These are phyloP conservation scores for Dicranocentrus wangi DNA, from an alignment of 2,888 invertebrate genomes.

Conservation along the genomic window DNA sequence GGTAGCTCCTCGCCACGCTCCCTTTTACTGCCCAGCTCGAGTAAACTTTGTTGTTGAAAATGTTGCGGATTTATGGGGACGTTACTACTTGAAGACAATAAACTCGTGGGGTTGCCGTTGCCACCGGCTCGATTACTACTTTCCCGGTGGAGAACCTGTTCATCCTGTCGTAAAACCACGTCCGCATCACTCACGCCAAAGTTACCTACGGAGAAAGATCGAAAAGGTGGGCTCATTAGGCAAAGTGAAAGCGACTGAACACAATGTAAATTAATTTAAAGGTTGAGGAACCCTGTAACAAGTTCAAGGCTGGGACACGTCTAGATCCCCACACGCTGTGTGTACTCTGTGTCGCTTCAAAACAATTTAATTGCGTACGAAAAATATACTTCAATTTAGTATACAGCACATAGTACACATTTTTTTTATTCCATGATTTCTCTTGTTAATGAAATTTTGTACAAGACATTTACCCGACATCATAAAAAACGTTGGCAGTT, in stretches of 20 bases:
- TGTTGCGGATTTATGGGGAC: constrained; percentile 1
- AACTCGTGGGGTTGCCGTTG: not conserved
- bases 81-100: constrained; percentile 32
- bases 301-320: too few species aligned
- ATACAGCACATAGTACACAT: too few species aligned
- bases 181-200: constrained; percentile 72
- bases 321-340: too few species aligned
- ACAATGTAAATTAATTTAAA: too few species aligned
- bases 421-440: too few species aligned
- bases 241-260: too few species aligned
- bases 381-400: too few species aligned
- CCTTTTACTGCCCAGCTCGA: constrained; percentile 1
- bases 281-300: too few species aligned
- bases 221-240: too few species aligned
- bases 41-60: constrained; percentile 26
- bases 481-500: not conserved
- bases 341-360: too few species aligned
- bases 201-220: constrained; percentile 62
- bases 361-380: too few species aligned
- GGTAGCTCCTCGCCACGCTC: constrained; percentile 18
- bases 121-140: constrained; percentile 1
- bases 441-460: too few species aligned
- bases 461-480: not conserved
- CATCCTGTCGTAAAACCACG: constrained; percentile 61
- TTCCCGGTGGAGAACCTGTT: not conserved